Evolutionary conservation across 1,140 invertebrate species (phyloP), one percentile per base, ranked within the genome.

Genomic region (Zaprionus taronus): DNA sequence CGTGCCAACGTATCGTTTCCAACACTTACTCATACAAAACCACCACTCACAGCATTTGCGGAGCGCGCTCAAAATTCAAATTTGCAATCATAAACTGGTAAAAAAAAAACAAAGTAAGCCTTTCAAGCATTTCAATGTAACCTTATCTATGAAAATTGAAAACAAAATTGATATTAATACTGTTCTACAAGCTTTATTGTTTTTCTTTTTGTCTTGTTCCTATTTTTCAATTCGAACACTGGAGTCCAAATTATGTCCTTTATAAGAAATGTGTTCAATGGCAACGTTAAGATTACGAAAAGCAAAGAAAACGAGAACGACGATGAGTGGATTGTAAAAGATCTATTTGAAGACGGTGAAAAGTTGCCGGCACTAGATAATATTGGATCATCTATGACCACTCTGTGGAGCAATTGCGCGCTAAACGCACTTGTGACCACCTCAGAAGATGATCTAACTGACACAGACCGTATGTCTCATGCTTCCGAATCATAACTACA

Each of bases 281-380:
- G 14, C 22, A 24, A 57, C 6, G 20, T 28, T 11, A 56, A 71
- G 1, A 17, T 22, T 3, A 5, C 7, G 0, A 68, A 9, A 22
- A 1, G 44, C 7, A 53, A 44, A n/a, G 55, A 67, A 5, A 44
- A 24, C 6, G 56, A 58, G 6, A 2, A 14, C 22, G 64, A 72
- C 4, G 36, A 51, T 15, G 55, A 60, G n/a, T 56, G 47, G 47
- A 22, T 7, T 20, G 4, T n/a, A 12, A 22, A 15, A 20, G 64
- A 72, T 53, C 14, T 72, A 22, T 67, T 67, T 26, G 64, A 72
- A 34, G 47, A 26, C n/a, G 65, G 72, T 14, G 38, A 74, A n/a
- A 61, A 36, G n/a, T 56, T 74, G 57, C 55, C 65, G 0, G 66
- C 66, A 5, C 66, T 74, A n/a, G 65, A 69, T 7, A 74, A 74